phyloP scores from a whole-genome alignment of 2,113 vertebrate species.

The Cebus imitator region DNA sequence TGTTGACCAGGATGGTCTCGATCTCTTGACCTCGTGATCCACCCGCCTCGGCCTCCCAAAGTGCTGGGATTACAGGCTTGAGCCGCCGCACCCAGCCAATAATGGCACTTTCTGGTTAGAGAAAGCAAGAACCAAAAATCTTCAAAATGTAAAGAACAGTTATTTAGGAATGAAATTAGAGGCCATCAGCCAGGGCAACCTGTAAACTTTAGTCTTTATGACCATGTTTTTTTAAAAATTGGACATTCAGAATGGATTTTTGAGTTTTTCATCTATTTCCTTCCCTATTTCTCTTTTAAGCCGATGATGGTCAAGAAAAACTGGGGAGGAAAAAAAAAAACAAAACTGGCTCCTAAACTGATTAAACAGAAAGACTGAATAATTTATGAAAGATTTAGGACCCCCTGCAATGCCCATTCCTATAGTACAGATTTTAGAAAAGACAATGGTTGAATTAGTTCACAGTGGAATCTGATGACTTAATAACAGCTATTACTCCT shows the following conservation, averaged over 20 bases:
- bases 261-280: not conserved
- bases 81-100: not conserved
- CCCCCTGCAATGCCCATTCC: not conserved
- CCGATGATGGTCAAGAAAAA: not conserved
- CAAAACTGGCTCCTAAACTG: not conserved
- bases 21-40: too few species aligned
- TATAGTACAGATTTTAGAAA: not conserved
- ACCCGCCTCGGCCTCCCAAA: too few species aligned
- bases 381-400: not conserved
- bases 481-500: not conserved
- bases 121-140: constrained; percentile 6
- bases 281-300: not conserved
- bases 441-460: not conserved
- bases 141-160: not conserved
- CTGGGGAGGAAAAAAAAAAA: not conserved
- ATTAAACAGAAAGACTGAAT: not conserved
- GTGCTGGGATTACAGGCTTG: too few species aligned
- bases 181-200: not conserved
- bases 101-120: not conserved
- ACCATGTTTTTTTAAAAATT: not conserved
- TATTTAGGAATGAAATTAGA: not conserved
- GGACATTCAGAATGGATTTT: not conserved
- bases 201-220: not conserved
- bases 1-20: too few species aligned
- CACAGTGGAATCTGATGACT: not conserved